Conservation (phyloP, 2,888 invertebrate genomes). For the Drosophila mettleri region DNA sequence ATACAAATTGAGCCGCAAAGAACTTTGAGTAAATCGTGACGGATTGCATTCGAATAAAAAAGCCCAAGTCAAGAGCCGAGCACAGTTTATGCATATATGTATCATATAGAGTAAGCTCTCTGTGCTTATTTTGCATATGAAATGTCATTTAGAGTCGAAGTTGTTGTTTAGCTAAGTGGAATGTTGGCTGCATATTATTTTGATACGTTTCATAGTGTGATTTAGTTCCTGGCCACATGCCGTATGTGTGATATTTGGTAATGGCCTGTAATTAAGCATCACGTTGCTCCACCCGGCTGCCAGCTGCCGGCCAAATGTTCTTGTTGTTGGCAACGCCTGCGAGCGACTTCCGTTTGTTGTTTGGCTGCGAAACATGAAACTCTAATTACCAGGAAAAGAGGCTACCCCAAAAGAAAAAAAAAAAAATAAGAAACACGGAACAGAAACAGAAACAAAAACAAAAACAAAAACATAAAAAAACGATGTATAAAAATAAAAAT, state of each 20-base stretch:
- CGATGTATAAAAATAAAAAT: background rate
- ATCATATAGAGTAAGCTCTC: background rate
- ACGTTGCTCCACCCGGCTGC: constrained; percentile 45
- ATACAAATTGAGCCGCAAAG: constrained; percentile 6
- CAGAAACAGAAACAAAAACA: background rate
- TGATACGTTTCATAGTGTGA: constrained; percentile 36
- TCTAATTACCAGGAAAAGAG: constrained; percentile 71
- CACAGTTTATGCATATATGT: background rate
- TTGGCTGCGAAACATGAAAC: constrained; percentile 71
- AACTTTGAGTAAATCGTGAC: background rate
- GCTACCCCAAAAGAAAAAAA: constrained; percentile 48
- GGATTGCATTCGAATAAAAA: background rate
- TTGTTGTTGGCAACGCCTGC: constrained; percentile 51
- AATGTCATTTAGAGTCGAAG: background rate
- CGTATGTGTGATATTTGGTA: constrained; percentile 77
- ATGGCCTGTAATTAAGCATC: constrained; percentile 75
- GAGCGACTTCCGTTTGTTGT: constrained; percentile 67
- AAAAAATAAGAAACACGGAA: constrained; percentile 23
- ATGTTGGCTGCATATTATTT: constrained; percentile 5
- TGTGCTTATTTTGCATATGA: background rate
- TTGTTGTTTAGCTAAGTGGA: background rate
- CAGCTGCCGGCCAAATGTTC: constrained; percentile 2
- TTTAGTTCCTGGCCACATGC: constrained; percentile 57
- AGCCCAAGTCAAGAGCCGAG: background rate
- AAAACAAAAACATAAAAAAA: background rate